Conservation (phyloP, 2,797 vertebrate species). For the Yasuhikotakia modesta region DNA sequence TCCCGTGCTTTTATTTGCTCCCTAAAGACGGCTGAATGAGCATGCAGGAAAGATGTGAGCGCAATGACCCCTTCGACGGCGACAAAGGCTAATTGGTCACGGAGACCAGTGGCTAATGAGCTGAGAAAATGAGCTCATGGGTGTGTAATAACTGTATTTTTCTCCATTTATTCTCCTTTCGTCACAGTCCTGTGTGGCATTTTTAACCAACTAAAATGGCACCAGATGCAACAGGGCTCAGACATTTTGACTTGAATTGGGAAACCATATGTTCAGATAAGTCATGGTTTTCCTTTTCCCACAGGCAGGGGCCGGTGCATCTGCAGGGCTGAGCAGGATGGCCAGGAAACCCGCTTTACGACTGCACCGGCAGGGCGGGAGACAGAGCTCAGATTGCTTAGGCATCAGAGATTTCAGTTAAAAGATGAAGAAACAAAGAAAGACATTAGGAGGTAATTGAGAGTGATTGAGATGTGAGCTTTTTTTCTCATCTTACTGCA, state of each 20-base stretch:
- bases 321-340: constrained; percentile 77
- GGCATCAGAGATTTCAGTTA: constrained; percentile 9
- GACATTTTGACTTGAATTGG: constrained; percentile 91
- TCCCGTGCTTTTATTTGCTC: constrained; percentile 67
- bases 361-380: constrained; percentile 52
- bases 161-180: constrained; percentile 89
- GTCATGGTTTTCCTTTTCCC: constrained; percentile 91
- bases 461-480: constrained; percentile 24
- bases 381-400: constrained; percentile 35
- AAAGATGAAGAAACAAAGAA: constrained; percentile 16
- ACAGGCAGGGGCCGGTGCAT: constrained; percentile 81
- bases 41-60: constrained; percentile 96
- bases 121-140: constrained; percentile 88
- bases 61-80: constrained; percentile 91
- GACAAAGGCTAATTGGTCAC: constrained; percentile 99
- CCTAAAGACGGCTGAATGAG: constrained; percentile 96
- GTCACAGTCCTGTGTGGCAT: constrained; percentile 98
- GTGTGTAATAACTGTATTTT: constrained; percentile 99
- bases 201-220: constrained; percentile 89
- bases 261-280: constrained; percentile 94
- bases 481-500: neutral
- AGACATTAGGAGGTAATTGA: constrained; percentile 5
- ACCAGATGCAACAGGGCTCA: constrained; percentile 92
- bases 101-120: constrained; percentile 98
- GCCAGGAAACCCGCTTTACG: constrained; percentile 68